phyloP scores from a whole-genome alignment of 2,888 invertebrate genomes.

The Smittia aterrima region DNA sequence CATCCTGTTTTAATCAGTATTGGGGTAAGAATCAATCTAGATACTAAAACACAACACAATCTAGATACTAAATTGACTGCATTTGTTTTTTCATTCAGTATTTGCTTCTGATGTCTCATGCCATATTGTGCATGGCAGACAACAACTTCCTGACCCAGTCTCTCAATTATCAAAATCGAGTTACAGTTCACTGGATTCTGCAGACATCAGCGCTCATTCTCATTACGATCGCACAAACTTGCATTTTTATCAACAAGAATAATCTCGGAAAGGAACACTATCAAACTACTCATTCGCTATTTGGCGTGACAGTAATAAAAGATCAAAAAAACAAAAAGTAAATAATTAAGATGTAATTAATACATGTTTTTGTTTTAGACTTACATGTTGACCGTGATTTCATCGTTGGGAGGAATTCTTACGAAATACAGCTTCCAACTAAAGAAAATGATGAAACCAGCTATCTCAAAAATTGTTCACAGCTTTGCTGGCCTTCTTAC shows the following conservation, averaged over 20 bases:
- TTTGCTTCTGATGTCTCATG: slow-evolving; percentile 51
- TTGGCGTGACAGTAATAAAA: slow-evolving; percentile 49
- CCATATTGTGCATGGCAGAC: slow-evolving; percentile 48
- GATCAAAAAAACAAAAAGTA: no score
- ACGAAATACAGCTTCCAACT: slow-evolving; percentile 48
- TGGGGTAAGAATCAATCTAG: slow-evolving; percentile 46
- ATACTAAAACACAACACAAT: neutral
- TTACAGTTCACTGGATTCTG: slow-evolving; percentile 49
- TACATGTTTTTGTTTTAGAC: no score
- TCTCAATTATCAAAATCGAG: slow-evolving; percentile 44
- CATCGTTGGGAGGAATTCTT: slow-evolving; percentile 48
- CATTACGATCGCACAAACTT: slow-evolving; percentile 47
- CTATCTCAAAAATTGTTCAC: slow-evolving; percentile 17
- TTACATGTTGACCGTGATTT: slow-evolving; percentile 46
- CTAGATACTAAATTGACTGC: no score
- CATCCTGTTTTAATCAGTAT: slow-evolving; percentile 45
- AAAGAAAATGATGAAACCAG: slow-evolving; percentile 42
- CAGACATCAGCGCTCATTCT: slow-evolving; percentile 46
- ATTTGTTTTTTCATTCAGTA: slow-evolving; percentile 48
- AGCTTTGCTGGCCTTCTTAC: slow-evolving; percentile 30
- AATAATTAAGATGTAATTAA: no score
- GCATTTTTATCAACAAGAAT: slow-evolving; percentile 49
- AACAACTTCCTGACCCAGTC: slow-evolving; percentile 48
- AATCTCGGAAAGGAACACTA: slow-evolving; percentile 49
- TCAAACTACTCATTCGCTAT: slow-evolving; percentile 49